Conservation (phyloP, 2,888 invertebrate genomes). For the Yponomeuta malinellus region DNA sequence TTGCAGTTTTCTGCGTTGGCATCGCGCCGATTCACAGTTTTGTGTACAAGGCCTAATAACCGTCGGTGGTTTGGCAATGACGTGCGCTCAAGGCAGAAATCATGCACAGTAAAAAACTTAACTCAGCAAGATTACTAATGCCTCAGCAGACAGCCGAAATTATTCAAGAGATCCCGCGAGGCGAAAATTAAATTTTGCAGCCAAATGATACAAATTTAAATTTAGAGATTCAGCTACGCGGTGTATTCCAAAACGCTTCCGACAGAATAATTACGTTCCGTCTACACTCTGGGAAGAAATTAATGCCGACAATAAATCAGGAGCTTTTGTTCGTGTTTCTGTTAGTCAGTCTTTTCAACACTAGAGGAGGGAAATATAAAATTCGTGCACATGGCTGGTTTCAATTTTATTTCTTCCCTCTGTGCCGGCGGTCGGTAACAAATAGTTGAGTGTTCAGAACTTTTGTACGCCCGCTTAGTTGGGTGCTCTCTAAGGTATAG, state of each 20-base stretch:
- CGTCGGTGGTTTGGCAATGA: background rate
- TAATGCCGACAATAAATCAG: constrained; percentile 47
- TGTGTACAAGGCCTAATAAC: no score
- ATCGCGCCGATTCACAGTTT: no score
- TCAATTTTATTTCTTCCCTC: constrained; percentile 5
- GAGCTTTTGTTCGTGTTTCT: constrained; percentile 41
- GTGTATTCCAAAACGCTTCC: constrained; percentile 11
- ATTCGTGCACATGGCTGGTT: background rate
- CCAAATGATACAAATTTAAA: constrained; percentile 9
- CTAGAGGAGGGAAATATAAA: background rate
- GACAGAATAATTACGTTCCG: constrained; percentile 32
- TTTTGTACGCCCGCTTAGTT: background rate
- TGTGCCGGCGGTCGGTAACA: background rate
- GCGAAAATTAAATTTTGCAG: constrained; percentile 3
- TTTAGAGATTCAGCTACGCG: constrained; percentile 10
- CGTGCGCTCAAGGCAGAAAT: background rate
- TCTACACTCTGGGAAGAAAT: constrained; percentile 44
- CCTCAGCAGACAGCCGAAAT: background rate
- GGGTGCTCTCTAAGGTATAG: background rate
- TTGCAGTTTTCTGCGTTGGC: no score
- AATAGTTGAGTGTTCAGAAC: constrained; percentile 5
- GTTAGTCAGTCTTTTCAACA: constrained; percentile 22
- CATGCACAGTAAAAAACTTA: background rate
- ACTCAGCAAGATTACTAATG: background rate
- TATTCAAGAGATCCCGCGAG: background rate